Conservation (phyloP, 1,140 invertebrate genomes). For the Lepidurus arcticus region DNA sequence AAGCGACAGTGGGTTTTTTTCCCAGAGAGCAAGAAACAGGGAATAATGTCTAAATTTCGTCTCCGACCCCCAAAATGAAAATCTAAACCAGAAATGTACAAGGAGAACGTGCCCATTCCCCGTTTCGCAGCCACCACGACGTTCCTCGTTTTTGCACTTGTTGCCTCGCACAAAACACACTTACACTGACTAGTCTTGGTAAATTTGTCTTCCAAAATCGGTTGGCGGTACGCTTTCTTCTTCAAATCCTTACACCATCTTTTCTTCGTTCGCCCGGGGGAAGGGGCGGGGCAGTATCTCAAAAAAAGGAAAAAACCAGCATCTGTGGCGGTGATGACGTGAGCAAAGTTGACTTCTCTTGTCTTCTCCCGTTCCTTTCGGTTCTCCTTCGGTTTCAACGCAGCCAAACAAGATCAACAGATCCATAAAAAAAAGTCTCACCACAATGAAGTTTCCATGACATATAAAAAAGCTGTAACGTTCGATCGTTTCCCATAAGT, state of each 20-base stretch:
- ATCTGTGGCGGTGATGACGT: neutral
- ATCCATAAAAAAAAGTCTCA: constrained; percentile 11
- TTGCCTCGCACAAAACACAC: neutral
- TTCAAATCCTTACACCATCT: neutral
- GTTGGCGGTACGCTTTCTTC: neutral
- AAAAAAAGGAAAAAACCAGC: too few species aligned
- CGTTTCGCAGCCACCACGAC: neutral
- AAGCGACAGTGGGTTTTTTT: too few species aligned
- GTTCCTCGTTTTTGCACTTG: constrained; percentile 4
- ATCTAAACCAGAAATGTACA: too few species aligned
- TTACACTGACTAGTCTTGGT: constrained; percentile 3
- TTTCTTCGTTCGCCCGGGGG: neutral
- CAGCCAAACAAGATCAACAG: neutral
- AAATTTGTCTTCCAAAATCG: neutral
- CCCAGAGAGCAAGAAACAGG: too few species aligned
- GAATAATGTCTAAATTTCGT: too few species aligned
- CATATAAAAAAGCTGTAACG: constrained; percentile 21
- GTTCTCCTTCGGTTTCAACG: neutral
- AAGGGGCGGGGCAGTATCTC: too few species aligned
- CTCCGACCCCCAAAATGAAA: too few species aligned
- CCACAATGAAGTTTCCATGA: constrained; percentile 18
- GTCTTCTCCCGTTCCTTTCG: neutral
- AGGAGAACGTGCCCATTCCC: too few species aligned
- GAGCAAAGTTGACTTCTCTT: neutral
- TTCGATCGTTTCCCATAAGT: neutral